Evolutionary conservation across 1,140 invertebrate species (phyloP).

Genomic region (Ptiloglossa arizonensis): DNA sequence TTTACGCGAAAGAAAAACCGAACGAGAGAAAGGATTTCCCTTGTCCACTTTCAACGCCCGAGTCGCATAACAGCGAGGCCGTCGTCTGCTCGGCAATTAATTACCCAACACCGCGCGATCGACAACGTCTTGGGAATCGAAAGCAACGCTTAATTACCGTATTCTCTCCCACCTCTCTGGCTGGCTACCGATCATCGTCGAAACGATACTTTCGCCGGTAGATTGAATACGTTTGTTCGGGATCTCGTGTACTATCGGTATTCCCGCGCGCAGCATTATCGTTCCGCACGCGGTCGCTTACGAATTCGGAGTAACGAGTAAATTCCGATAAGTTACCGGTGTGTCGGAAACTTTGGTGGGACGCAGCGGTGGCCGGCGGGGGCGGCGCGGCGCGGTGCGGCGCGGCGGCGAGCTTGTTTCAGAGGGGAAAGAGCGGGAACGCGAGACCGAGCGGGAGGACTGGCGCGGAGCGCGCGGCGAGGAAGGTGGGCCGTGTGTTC

Average conservation of each 20-base stretch:
- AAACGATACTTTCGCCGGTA: not conserved
- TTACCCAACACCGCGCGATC: not conserved
- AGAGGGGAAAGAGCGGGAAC: constrained; percentile 42
- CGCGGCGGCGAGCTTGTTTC: constrained; percentile 25
- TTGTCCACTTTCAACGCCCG: not conserved
- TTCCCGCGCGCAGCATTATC: constrained; percentile 21
- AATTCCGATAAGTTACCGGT: constrained; percentile 63
- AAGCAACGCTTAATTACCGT: not conserved
- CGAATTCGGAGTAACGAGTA: constrained; percentile 61
- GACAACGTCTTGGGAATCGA: not conserved
- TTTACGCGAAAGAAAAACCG: no score
- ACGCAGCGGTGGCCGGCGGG: not conserved
- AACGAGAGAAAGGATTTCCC: not conserved
- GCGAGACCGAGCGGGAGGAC: constrained; percentile 25
- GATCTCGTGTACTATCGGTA: not conserved
- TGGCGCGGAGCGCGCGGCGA: constrained; percentile 1
- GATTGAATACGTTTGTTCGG: not conserved
- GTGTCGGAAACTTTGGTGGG: constrained; percentile 56
- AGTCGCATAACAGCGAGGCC: not conserved
- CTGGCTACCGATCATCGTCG: not conserved
- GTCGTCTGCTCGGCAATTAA: not conserved
- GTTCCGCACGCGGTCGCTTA: constrained; percentile 44
- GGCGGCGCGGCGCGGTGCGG: not conserved
- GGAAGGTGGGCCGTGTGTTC: constrained; percentile 28
- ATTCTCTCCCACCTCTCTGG: no score